Evolutionary conservation across 2,888 invertebrate genomes (phyloP).

Genomic region (Mesorhabditis spiculigera): DNA sequence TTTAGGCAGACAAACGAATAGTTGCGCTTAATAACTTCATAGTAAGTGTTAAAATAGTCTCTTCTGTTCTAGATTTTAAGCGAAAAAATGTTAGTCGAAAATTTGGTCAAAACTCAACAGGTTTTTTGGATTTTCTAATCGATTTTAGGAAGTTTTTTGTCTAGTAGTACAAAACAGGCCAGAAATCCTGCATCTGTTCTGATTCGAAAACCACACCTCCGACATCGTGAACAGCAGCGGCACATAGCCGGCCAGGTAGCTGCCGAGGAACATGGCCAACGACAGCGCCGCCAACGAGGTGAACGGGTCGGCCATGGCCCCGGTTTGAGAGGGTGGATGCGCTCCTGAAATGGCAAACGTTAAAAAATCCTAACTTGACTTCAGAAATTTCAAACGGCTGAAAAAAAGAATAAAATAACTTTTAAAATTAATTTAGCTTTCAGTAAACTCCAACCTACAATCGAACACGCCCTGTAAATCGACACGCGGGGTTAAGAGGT

Average conservation of each 20-base stretch:
- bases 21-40: not conserved
- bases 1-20: not conserved
- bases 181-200: not conserved
- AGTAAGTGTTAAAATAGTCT: no score
- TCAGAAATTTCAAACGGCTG: not conserved
- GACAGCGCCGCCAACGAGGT: slow-evolving; percentile 67
- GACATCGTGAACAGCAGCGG: slow-evolving; percentile 89
- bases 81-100: no score
- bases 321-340: not conserved
- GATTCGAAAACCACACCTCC: slow-evolving; percentile 71
- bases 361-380: not conserved
- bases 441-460: no score
- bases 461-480: no score
- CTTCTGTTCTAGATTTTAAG: no score
- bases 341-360: not conserved
- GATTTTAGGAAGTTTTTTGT: no score
- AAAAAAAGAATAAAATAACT: no score
- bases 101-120: no score
- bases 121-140: no score
- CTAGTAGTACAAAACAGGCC: not conserved
- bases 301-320: slow-evolving; percentile 5
- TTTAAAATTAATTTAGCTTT: no score
- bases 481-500: no score
- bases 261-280: slow-evolving; percentile 90
- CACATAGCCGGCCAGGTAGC: slow-evolving; percentile 88